Evolutionary conservation across 2,888 invertebrate genomes (phyloP), one percentile per base, ranked within the genome.

Genomic region (Andrena praecox): DNA sequence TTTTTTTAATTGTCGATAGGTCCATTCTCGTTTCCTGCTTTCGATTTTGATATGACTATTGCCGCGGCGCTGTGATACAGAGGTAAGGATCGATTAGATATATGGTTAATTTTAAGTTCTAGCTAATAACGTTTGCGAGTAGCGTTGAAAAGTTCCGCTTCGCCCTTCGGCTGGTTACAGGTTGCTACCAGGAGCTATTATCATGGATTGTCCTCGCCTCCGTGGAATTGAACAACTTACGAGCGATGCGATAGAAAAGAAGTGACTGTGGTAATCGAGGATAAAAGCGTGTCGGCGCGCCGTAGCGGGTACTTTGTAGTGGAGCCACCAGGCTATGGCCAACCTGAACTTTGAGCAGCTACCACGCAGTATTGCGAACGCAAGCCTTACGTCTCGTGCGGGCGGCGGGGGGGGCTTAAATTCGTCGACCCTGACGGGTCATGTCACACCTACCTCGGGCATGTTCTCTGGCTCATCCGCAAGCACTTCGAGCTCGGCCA

Each of bases 291-390:
- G 50, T 85, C 74, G 80, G 87, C 90, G 90, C 89, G 90, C 84
- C 87, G 86, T 80, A 89, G 85, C 89, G 90, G 90, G 88, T 90
- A 87, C 84, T 85, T 84, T 88, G 89, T 90, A 90, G 90, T 87
- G 92, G 89, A 90, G 93, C 90, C 91, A 91, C 82, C 95, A 96
- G 97, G 97, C 96, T 96, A 98, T 98, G 97, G 98, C 98, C 96
- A 98, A 97, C 96, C 96, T 98, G 96, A 98, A 98, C 96, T 97
- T 97, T 95, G 97, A 97, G 95, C 97, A 97, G 95, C 96, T 97
- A 92, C 97, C 97, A 95, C 96, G 98, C 95, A 98, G 97, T 96
- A 96, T 98, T 95, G 97, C 97, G 94, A 97, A 97, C 95, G 96
- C 95, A 92, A 96, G 96, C 94, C 95, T 96, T 93, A 95, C 95